Conservation (phyloP, 2,113 vertebrate genomes). For the Oreochromis tanganicae region DNA sequence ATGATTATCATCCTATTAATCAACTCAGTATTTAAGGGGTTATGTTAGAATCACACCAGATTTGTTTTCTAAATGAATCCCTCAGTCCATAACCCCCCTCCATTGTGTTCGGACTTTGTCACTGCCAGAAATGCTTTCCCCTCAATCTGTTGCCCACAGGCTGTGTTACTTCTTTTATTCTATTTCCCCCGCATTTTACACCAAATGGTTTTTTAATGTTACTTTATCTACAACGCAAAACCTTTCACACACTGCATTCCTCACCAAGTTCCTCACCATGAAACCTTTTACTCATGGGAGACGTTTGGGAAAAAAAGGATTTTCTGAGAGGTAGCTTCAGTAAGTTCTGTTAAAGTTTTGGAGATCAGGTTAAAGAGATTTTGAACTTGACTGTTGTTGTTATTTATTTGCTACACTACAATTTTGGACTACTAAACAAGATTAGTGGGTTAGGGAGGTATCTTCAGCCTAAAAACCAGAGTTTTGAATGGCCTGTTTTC, state of each 20-base stretch:
- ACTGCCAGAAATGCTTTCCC: not conserved
- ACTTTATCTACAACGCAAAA: not conserved
- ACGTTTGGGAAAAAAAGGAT: not conserved
- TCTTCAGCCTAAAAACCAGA: not conserved
- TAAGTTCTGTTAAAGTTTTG: not conserved
- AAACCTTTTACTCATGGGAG: not conserved
- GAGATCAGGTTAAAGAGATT: not conserved
- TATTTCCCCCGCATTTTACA: not conserved
- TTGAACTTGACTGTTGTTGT: not conserved
- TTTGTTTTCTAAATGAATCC: not conserved
- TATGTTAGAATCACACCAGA: not conserved
- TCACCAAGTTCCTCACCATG: not conserved
- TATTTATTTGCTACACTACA: not conserved
- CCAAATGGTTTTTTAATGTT: not conserved
- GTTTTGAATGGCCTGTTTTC: not conserved
- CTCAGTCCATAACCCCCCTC: not conserved
- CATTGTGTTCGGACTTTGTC: slow-evolving; percentile 10
- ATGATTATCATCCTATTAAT: not conserved
- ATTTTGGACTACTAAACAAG: not conserved
- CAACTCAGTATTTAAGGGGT: not conserved
- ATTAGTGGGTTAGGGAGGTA: not conserved
- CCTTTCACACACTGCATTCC: not conserved
- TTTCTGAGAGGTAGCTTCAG: not conserved
- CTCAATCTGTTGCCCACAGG: not conserved
- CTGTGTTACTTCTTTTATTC: not conserved